A percentile compares a stretch with the other conserved stretches of the same genome.
Conservation (phyloP, 2,888 invertebrate species). For the Syrphus vitripennis region DNA sequence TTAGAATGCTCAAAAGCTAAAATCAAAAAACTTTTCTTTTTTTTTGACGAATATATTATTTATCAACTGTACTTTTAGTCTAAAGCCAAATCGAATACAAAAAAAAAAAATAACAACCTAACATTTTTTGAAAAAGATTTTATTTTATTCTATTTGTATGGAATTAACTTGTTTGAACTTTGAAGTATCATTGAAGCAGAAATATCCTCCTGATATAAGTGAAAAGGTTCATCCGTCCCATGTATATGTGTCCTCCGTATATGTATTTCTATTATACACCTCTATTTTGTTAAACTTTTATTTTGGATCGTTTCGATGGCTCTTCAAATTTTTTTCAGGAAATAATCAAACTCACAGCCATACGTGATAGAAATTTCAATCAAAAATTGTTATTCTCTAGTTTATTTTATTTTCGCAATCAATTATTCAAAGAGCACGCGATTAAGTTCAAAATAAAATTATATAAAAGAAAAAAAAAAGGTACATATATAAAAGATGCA, state of each 20-base stretch:
- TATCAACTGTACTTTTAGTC: too few relatives aligned
- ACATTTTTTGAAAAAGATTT: not conserved
- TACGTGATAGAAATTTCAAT: conserved; percentile 8
- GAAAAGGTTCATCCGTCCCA: not conserved
- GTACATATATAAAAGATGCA: not conserved
- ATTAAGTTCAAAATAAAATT: not conserved
- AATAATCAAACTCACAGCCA: not conserved
- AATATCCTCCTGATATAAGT: not conserved
- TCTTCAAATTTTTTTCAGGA: conserved; percentile 5
- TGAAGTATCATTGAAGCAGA: not conserved
- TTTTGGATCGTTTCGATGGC: not conserved
- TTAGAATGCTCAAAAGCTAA: too few relatives aligned
- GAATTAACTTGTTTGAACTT: conserved; percentile 1
- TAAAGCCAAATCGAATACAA: too few relatives aligned
- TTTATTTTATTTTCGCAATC: not conserved
- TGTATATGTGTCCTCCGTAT: not conserved
- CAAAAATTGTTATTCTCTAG: conserved; percentile 1
- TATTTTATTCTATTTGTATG: not conserved
- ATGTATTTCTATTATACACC: not conserved
- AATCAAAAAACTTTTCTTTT: too few relatives aligned
- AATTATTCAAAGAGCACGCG: not conserved
- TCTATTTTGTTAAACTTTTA: not conserved
- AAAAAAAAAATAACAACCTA: not conserved
- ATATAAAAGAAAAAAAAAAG: not conserved
- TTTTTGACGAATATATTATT: too few relatives aligned